Base-by-base conservation (phyloP, 1,140 invertebrate genomes). In the Helicorthomorpha holstii region DNA sequence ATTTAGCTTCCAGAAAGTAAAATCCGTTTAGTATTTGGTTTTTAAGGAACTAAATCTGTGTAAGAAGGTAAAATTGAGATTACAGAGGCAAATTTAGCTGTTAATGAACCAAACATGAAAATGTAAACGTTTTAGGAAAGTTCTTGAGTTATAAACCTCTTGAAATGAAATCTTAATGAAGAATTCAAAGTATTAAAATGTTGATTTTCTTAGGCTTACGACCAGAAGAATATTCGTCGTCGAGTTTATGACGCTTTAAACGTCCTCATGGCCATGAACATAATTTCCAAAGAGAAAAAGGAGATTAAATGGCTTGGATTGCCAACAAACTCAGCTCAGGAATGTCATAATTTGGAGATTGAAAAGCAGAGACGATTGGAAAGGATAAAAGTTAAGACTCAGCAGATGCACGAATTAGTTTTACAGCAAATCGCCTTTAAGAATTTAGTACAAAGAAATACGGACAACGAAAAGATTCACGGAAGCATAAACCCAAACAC, bases 241-340 rank as follows among this genome's bases (percentile, higher is more conserved):
- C 78, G 96, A 61, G 96, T 99, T 25, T 99, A 99, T 67, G 96
- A 99, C 72, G 96, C 96, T 27, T 70, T 99, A 46, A 99, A 99
- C 72, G 96, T 99, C 42, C 75, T 99, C 51, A 98, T 99, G 95
- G 96, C 96, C 43, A 98, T 99, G 92, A 97, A 98, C 69, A 98
- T 99, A 58, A 98, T 99, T 68, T 93, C 91, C 48, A 99, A 99
- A 74, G 94, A 98, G 66, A 98, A 98, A 66, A 99, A 99, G 68
- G 95, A 99, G 75, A 99, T 99, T 54, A 76, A 85, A 64, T 99
- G 96, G 96, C 79, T 98, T 60, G 96, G 96, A 26, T 72, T 99
- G 54, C 96, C 96, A 1, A 95, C 93, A 49, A 98, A 96, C 72
- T 94, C 90, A 46, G 67, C 69, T 48, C 91, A 96, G 71, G 93